Percentiles rank a stretch among this genome's conserved stretches.
Conservation (phyloP, 2,797 vertebrate species). For the Cirrhinus molitorella region DNA sequence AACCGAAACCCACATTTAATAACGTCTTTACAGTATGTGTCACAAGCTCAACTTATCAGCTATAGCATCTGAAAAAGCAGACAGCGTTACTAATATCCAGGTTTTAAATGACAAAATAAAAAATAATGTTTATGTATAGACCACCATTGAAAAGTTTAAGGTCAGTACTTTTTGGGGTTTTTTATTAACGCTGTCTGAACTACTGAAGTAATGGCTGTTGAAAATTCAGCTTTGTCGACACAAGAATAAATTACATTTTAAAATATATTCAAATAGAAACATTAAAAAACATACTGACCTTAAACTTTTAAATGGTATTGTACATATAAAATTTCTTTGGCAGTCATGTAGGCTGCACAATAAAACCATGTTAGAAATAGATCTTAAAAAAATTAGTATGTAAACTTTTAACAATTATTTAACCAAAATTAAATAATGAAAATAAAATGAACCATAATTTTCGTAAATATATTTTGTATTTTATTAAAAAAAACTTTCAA, state of each 20-base stretch:
- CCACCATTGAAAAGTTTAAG: not conserved
- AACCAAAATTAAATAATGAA: not conserved
- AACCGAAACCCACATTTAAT: constrained; percentile 12
- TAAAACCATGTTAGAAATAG: not conserved
- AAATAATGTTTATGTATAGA: not conserved
- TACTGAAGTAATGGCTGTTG: not conserved
- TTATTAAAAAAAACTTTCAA: not conserved
- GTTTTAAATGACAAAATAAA: not conserved
- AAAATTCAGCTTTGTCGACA: not conserved
- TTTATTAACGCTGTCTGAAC: no score
- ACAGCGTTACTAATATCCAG: not conserved
- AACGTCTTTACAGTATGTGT: not conserved
- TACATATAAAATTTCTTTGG: not conserved
- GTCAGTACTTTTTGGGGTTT: not conserved
- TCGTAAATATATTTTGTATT: no score
- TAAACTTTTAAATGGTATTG: not conserved
- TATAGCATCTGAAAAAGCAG: not conserved
- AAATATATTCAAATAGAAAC: not conserved
- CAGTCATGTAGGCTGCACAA: no score
- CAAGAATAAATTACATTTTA: not conserved
- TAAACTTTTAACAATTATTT: not conserved
- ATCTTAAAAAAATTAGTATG: not conserved
- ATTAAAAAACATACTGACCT: not conserved
- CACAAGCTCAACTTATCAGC: not conserved
- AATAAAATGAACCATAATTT: not conserved